phyloP scores from a whole-genome alignment of 2,113 vertebrate species.

The Jacana jacana region DNA sequence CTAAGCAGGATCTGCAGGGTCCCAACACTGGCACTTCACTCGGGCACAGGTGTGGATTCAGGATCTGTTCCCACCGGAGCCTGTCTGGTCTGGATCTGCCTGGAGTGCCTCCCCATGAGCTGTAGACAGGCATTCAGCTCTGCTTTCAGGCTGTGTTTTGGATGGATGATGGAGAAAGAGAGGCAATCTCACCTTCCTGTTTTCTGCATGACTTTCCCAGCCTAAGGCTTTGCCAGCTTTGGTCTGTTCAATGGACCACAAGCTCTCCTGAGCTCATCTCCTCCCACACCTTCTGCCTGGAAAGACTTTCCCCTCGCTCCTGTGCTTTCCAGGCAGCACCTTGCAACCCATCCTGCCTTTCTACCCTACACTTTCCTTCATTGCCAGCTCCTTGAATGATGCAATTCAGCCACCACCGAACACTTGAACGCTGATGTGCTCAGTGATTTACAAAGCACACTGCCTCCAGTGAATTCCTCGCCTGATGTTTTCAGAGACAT shows the following conservation, averaged over 20 bases:
- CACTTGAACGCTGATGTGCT: not conserved
- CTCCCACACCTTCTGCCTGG: not conserved
- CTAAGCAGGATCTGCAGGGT: not conserved
- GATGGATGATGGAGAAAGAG: not conserved
- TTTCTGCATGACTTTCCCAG: not conserved
- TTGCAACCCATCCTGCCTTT: not conserved
- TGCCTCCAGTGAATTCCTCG: not conserved
- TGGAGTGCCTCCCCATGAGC: accelerated
- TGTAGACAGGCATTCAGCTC: not conserved
- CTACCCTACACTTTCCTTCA: not conserved
- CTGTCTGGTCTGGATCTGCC: not conserved
- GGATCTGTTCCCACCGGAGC: not conserved
- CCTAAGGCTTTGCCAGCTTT: not conserved
- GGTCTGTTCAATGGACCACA: not conserved
- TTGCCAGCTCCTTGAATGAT: not conserved
- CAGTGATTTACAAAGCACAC: not conserved
- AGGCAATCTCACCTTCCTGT: not conserved
- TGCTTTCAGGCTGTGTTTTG: not conserved
- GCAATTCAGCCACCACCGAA: not conserved
- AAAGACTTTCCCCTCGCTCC: not conserved
- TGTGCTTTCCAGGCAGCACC: not conserved
- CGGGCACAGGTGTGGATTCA: accelerated
- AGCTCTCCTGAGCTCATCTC: not conserved
- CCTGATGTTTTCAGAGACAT: not conserved
- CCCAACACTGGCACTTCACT: not conserved